Evolutionary conservation across 2,113 vertebrate genomes (phyloP).

Genomic region (Sprattus sprattus): DNA sequence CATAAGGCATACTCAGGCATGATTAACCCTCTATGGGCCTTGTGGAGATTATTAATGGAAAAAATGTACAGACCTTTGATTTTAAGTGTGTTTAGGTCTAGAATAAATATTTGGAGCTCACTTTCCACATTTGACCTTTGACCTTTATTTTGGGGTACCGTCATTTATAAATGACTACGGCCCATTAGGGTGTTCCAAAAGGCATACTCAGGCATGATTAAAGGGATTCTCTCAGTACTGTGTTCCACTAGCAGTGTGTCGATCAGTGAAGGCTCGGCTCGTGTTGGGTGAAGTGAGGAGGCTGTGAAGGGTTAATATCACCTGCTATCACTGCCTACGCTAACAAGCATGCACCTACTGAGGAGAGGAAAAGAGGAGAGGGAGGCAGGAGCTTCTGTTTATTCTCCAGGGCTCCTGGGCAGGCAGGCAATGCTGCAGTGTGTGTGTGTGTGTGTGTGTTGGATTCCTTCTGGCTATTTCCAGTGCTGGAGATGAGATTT

Average conservation of each 20-base stretch:
- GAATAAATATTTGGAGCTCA: no score
- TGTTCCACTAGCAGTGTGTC: background rate
- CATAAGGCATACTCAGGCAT: background rate
- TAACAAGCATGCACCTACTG: background rate
- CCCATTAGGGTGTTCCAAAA: background rate
- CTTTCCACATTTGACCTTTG: no score
- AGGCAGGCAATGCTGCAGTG: background rate
- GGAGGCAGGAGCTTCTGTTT: conserved; percentile 7
- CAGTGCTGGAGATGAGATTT: conserved; percentile 10
- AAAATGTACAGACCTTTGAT: no score
- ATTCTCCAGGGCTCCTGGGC: conserved; percentile 6
- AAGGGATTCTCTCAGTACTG: background rate
- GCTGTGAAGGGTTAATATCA: background rate
- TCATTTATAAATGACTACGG: no score
- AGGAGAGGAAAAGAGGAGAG: background rate
- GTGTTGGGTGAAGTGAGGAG: background rate
- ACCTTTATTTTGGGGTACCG: no score
- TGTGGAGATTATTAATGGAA: no score
- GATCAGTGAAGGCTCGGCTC: background rate
- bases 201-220: background rate
- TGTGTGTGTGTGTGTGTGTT: conserved; percentile 15
- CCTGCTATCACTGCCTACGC: background rate
- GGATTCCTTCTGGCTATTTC: conserved; percentile 1
- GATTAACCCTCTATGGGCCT: no score
- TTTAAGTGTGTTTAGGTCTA: no score